Evolutionary conservation across 2,113 vertebrate species (phyloP).

Genomic region (Podarcis cretensis): DNA sequence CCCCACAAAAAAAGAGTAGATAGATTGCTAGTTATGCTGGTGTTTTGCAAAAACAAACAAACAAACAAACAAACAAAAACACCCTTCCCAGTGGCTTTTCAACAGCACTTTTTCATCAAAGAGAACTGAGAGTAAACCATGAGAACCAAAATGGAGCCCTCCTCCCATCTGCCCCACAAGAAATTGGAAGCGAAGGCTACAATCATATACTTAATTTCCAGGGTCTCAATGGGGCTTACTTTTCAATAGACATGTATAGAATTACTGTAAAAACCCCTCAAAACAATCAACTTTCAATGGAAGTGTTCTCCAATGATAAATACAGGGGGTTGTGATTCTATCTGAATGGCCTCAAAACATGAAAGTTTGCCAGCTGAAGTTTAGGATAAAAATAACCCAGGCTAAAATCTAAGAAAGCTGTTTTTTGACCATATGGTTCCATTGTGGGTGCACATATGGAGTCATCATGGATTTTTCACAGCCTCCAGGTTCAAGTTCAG

Average conservation of each 20-base stretch:
- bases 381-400: not conserved
- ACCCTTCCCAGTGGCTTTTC: not conserved
- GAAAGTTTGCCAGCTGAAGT: not conserved
- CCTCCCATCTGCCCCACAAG: not conserved
- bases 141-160: not conserved
- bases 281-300: not conserved
- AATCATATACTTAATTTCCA: not conserved
- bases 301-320: not conserved
- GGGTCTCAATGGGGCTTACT: not conserved
- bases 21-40: not conserved
- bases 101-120: not conserved
- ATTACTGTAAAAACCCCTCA: not conserved
- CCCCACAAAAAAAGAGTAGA: not conserved
- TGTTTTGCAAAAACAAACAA: not conserved
- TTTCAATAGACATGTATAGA: not conserved
- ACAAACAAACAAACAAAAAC: not conserved
- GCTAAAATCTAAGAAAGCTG: not conserved
- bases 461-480: not conserved
- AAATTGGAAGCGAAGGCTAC: not conserved
- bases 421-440: not conserved
- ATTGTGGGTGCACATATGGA: not conserved
- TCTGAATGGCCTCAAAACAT: no score
- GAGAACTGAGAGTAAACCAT: no score
- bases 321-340: not conserved
- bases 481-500: slow-evolving; percentile 13